Conservation (phyloP, 2,888 invertebrate species). For the Diaphora mendica region DNA sequence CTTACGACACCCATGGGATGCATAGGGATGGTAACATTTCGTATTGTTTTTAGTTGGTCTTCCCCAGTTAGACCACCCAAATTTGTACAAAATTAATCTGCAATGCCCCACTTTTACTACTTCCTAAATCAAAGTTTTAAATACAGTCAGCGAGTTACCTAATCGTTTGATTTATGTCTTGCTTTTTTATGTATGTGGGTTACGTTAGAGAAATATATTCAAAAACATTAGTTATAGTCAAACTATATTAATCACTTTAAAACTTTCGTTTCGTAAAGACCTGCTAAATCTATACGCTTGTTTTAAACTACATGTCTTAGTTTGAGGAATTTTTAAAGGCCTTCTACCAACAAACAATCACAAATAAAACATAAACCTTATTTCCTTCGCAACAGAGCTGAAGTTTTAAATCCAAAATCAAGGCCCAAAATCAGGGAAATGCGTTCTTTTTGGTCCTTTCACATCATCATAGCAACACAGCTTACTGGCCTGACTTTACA, state of each 20-base stretch:
- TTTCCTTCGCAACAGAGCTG: too few relatives aligned
- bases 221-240: background rate
- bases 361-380: too few relatives aligned
- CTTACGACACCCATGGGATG: too few relatives aligned
- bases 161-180: background rate
- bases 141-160: background rate
- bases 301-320: background rate
- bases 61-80: background rate
- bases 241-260: background rate
- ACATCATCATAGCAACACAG: too few relatives aligned
- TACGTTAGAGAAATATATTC: background rate
- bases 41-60: too few relatives aligned
- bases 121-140: slow-evolving; percentile 1
- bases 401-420: too few relatives aligned
- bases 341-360: background rate
- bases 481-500: too few relatives aligned
- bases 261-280: background rate
- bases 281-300: background rate
- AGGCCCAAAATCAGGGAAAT: too few relatives aligned
- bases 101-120: background rate
- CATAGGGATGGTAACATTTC: too few relatives aligned
- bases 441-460: too few relatives aligned
- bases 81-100: background rate
- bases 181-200: background rate
- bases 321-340: background rate